Percentiles rank a stretch among this genome's conserved stretches.
Conservation (phyloP, 2,113 vertebrate species). For the Datnioides undecimradiatus region DNA sequence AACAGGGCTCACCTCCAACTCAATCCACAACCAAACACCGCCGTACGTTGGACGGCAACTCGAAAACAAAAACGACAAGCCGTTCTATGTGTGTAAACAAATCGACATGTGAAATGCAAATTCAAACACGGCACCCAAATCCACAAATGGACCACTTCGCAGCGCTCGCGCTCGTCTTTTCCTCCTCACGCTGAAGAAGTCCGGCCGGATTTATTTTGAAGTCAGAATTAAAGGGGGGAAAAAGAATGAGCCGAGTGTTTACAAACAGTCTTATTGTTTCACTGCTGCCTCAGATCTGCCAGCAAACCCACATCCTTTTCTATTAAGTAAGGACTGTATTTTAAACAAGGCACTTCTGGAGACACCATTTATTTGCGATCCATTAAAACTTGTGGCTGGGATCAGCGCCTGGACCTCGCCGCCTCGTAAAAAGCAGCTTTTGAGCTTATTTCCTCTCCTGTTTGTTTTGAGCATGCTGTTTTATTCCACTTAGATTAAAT, state of each 20-base stretch:
- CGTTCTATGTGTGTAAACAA: not conserved
- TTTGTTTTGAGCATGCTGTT: not conserved
- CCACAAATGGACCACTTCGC: slow-evolving; percentile 14
- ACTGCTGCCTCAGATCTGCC: slow-evolving; percentile 12
- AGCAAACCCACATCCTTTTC: not conserved
- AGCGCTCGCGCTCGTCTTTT: not conserved
- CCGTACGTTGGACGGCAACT: not conserved
- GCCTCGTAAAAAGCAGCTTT: slow-evolving; percentile 22
- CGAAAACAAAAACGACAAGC: not conserved
- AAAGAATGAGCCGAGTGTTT: slow-evolving; percentile 6
- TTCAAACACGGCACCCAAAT: not conserved
- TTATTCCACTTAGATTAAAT: slow-evolving; percentile 15
- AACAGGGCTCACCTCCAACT: not conserved
- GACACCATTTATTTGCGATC: slow-evolving; percentile 20
- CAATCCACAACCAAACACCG: not conserved
- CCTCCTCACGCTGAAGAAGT: not conserved
- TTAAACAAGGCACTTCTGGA: slow-evolving; percentile 16
- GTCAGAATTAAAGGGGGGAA: slow-evolving; percentile 24
- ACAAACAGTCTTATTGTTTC: slow-evolving; percentile 12
- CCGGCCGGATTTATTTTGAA: slow-evolving; percentile 14
- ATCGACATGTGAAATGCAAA: not conserved
- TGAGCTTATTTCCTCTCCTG: not conserved
- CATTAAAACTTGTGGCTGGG: slow-evolving; percentile 21
- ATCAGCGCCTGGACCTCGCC: slow-evolving; percentile 5
- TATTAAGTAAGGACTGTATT: slow-evolving; percentile 13